Evolutionary conservation across 2,113 vertebrate species (phyloP).

Genomic region (Oncorhynchus tshawytscha): DNA sequence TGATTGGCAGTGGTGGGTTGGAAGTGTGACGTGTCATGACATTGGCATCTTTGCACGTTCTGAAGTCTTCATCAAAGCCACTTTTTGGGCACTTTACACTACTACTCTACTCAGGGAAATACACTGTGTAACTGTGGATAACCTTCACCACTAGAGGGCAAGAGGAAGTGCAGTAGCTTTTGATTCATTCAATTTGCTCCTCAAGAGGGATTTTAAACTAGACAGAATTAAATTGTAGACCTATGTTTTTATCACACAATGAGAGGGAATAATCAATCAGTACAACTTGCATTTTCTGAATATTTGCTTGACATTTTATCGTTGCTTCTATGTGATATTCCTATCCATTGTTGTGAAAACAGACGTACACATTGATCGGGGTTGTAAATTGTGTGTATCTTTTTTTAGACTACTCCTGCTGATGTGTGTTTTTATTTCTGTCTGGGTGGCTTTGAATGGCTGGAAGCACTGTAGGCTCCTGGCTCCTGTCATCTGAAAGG

Average conservation of each 20-base stretch:
- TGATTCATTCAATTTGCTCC: no score
- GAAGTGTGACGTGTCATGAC: background rate
- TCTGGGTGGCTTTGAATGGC: constrained; percentile 43
- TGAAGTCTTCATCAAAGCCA: no score
- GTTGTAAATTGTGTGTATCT: constrained; percentile 53
- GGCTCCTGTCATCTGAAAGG: constrained; percentile 37
- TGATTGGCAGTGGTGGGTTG: background rate
- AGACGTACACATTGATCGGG: constrained; percentile 13
- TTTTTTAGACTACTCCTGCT: constrained; percentile 41
- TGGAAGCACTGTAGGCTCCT: constrained; percentile 1
- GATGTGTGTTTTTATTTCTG: constrained; percentile 58
- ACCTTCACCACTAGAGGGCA: constrained; percentile 16
- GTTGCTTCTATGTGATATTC: no score
- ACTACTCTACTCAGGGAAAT: no score
- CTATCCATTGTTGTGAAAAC: background rate
- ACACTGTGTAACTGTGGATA: no score
- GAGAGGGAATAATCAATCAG: no score
- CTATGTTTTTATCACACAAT: no score
- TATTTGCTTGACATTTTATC: no score
- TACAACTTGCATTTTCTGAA: no score
- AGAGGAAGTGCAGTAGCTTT: constrained; percentile 12
- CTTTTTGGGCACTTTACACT: no score
- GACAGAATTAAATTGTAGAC: no score
- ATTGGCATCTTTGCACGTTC: background rate
- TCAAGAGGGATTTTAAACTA: no score